Percentiles rank a stretch among this genome's conserved stretches.
phyloP scores from a whole-genome alignment of 2,113 vertebrate genomes.

The Hassar affinis region DNA sequence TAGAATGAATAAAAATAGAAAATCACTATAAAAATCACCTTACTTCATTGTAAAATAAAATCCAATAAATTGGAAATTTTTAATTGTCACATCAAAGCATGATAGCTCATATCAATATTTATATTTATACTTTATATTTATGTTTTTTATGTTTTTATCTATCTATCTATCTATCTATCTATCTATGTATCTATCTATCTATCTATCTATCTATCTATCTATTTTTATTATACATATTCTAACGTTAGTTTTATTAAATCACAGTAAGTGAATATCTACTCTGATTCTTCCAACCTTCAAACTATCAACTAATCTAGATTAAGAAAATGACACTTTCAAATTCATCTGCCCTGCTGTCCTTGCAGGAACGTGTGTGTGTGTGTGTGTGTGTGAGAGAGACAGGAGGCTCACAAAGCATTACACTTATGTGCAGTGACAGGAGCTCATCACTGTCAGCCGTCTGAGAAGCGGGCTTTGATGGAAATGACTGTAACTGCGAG shows the following conservation, averaged over 20 bases:
- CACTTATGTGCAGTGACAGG: slow-evolving; percentile 74
- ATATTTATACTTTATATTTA: too few relatives aligned
- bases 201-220: too few relatives aligned
- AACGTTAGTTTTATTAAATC: neutral
- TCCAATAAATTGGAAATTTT: neutral
- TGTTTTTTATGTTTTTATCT: too few relatives aligned
- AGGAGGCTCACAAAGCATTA: slow-evolving; percentile 68
- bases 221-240: neutral
- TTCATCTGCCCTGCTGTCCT: slow-evolving; percentile 51
- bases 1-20: neutral
- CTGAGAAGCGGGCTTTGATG: slow-evolving; percentile 70
- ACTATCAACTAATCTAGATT: slow-evolving; percentile 46
- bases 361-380: slow-evolving; percentile 52
- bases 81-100: too few relatives aligned
- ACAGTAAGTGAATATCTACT: slow-evolving; percentile 3
- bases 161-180: too few relatives aligned
- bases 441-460: slow-evolving; percentile 76
- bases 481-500: slow-evolving; percentile 72
- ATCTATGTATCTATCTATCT: neutral
- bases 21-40: neutral
- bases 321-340: slow-evolving; percentile 55
- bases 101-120: too few relatives aligned
- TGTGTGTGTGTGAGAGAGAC: slow-evolving; percentile 42
- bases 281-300: slow-evolving; percentile 2
- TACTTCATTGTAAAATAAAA: neutral